These are phyloP conservation scores for Lathronympha strigana DNA, from an alignment of 2,888 invertebrate genomes.

Conservation along the genomic window DNA sequence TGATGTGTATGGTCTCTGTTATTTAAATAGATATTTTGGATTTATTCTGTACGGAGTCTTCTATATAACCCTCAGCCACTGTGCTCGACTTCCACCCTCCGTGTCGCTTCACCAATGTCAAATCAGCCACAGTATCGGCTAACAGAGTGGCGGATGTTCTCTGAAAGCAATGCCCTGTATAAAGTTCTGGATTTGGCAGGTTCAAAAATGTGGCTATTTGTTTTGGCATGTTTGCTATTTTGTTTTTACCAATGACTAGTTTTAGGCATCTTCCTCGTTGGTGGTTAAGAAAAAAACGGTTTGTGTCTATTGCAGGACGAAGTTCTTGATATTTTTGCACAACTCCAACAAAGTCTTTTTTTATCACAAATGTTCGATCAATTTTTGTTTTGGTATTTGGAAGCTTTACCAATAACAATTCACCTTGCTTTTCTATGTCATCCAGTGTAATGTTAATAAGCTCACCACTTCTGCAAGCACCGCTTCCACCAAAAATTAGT, in stretches of 20 bases:
- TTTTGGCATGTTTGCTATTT: not conserved
- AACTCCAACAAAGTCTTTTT: not conserved
- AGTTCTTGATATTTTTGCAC: not conserved
- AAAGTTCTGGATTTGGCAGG: not conserved
- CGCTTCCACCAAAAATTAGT: not conserved
- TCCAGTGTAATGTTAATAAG: not conserved
- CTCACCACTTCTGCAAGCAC: not conserved
- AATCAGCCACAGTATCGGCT: not conserved
- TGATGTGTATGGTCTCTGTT: too few species aligned
- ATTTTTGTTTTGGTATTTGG: not conserved
- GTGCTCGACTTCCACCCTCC: not conserved
- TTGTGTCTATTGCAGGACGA: not conserved
- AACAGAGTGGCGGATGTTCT: not conserved
- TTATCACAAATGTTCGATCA: not conserved
- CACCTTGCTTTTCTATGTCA: not conserved
- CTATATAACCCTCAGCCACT: not conserved
- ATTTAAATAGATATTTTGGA: not conserved
- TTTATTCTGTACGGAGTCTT: not conserved
- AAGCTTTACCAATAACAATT: not conserved
- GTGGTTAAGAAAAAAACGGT: conserved; percentile 1
- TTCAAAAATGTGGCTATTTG: not conserved
- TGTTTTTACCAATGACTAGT: not conserved
- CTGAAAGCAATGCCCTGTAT: conserved; percentile 2
- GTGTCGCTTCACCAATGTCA: not conserved
- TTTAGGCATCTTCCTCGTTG: not conserved